phyloP scores from a whole-genome alignment of 1,140 invertebrate genomes.

The Eciton burchellii region DNA sequence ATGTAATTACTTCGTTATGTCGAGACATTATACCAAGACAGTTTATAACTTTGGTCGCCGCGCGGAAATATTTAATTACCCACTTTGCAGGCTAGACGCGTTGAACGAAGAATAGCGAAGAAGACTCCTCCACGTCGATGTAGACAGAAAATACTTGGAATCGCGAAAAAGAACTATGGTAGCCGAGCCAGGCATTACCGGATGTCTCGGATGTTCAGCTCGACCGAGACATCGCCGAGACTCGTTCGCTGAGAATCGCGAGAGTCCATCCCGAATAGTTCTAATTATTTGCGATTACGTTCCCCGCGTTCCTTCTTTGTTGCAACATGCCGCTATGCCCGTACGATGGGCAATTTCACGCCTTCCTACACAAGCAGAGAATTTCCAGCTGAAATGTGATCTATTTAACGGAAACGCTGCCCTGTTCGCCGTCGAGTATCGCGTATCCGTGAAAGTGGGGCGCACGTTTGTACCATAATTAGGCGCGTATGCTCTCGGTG shows the following conservation, averaged over 20 bases:
- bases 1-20: constrained; percentile 65
- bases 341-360: constrained; percentile 28
- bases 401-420: constrained; percentile 39
- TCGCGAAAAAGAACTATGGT: background rate
- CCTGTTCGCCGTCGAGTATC: background rate
- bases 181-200: background rate
- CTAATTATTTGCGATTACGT: constrained; percentile 55
- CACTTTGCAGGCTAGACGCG: background rate
- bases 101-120: background rate
- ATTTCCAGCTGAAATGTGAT: constrained; percentile 47
- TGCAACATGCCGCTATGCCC: background rate
- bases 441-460: background rate
- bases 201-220: background rate
- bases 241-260: background rate
- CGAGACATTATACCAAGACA: constrained; percentile 32
- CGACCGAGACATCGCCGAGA: constrained; percentile 13
- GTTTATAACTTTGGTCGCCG: constrained; percentile 67
- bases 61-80: constrained; percentile 77
- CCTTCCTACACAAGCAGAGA: constrained; percentile 12
- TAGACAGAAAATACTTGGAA: constrained; percentile 23
- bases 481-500: constrained; percentile 36
- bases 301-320: constrained; percentile 10
- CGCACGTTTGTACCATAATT: constrained; percentile 51
- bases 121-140: background rate
- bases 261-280: background rate